Evolutionary conservation across 1,140 invertebrate species (phyloP).

Genomic region (Steinernema khuongi): DNA sequence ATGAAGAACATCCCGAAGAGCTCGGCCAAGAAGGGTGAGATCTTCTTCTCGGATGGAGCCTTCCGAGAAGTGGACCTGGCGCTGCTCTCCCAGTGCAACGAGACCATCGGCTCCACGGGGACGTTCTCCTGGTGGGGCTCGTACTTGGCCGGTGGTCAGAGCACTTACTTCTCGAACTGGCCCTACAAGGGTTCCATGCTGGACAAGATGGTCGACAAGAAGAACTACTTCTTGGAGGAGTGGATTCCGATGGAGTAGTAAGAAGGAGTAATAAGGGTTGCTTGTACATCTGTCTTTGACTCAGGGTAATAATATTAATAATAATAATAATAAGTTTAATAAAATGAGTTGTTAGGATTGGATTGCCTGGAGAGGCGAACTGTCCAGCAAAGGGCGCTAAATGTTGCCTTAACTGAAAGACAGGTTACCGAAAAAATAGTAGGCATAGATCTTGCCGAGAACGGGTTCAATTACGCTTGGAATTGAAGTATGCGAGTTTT

Average conservation of each 20-base stretch:
- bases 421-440: too few species aligned
- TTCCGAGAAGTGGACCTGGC: slow-evolving; percentile 50
- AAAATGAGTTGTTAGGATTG: not conserved
- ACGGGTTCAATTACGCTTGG: too few species aligned
- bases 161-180: slow-evolving; percentile 42
- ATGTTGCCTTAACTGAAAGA: too few species aligned
- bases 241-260: slow-evolving; percentile 26
- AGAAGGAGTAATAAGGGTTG: not conserved
- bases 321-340: not conserved
- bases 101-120: slow-evolving; percentile 50
- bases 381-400: too few species aligned
- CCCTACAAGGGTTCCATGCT: slow-evolving; percentile 23
- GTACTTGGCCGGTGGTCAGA: slow-evolving; percentile 49
- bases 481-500: too few species aligned
- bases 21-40: slow-evolving; percentile 12
- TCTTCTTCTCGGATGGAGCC: slow-evolving; percentile 10
- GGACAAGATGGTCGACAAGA: slow-evolving; percentile 33
- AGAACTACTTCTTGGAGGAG: slow-evolving; percentile 29
- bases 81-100: slow-evolving; percentile 44
- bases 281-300: not conserved
- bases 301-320: not conserved
- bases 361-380: not conserved
- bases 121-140: slow-evolving; percentile 55
- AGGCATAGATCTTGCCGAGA: too few species aligned
- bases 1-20: slow-evolving; percentile 25